Percentiles rank a stretch among this genome's conserved stretches.
Conservation (phyloP, 2,888 invertebrate species). For the Nebria brevicollis region DNA sequence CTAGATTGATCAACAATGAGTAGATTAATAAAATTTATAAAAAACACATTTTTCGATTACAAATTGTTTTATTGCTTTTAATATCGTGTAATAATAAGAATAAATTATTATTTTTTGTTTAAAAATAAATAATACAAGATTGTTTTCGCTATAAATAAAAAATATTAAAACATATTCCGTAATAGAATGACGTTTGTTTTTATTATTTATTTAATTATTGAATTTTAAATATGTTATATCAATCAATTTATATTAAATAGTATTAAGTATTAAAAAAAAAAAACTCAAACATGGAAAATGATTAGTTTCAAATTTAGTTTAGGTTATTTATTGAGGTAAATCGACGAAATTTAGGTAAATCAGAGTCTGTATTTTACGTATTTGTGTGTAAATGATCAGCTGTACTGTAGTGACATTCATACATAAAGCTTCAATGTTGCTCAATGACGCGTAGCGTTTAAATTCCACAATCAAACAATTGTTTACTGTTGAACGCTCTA, state of each 20-base stretch:
- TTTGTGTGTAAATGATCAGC: background rate
- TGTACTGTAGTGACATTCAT: background rate
- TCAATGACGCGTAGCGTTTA: conserved; percentile 11
- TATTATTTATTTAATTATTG: background rate
- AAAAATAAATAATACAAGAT: background rate
- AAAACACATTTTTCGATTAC: background rate
- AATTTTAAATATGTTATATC: background rate
- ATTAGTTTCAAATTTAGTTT: no score
- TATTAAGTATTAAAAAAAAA: no score
- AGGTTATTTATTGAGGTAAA: background rate
- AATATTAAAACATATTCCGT: background rate
- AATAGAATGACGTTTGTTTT: background rate
- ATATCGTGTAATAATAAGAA: background rate
- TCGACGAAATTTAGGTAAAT: background rate
- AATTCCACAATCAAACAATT: conserved; percentile 15
- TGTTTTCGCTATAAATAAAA: background rate
- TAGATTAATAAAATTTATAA: background rate
- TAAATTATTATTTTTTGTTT: background rate
- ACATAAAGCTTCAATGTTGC: background rate
- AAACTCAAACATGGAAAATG: no score
- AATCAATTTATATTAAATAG: no score
- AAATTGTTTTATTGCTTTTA: background rate
- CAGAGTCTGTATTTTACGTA: background rate
- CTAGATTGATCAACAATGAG: background rate
- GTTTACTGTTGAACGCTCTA: conserved; percentile 12